Evolutionary conservation across 2,113 vertebrate genomes (phyloP).

Genomic region (Phoxinus phoxinus): DNA sequence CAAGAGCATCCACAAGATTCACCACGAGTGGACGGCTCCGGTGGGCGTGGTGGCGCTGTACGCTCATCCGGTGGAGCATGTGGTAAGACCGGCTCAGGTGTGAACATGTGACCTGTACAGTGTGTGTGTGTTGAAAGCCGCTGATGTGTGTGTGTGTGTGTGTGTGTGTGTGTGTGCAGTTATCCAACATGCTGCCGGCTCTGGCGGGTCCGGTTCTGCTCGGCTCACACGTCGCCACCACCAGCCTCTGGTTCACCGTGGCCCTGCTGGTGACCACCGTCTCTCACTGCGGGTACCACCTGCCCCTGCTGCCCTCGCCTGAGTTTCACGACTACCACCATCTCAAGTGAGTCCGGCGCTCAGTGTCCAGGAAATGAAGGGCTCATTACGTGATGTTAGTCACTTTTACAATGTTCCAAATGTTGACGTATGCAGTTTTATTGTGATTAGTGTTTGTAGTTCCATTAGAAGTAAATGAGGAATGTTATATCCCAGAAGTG

Average conservation of each 20-base stretch:
- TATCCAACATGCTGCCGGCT: conserved; percentile 86
- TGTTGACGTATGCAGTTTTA: too few relatives aligned
- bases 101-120: not conserved
- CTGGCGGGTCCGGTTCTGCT: conserved; percentile 81
- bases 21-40: conserved; percentile 96
- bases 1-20: conserved; percentile 90
- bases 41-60: conserved; percentile 84
- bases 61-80: conserved; percentile 88
- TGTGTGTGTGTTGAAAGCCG: not conserved
- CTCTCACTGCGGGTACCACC: conserved; percentile 93
- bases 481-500: too few relatives aligned
- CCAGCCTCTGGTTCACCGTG: conserved; percentile 83
- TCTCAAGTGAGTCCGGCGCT: conserved; percentile 80
- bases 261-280: conserved; percentile 82
- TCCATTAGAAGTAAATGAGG: too few relatives aligned
- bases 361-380: too few relatives aligned
- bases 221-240: conserved; percentile 84
- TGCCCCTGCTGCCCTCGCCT: conserved; percentile 90
- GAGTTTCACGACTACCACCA: conserved; percentile 98
- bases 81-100: conserved; percentile 73
- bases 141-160: not conserved
- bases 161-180: conserved; percentile 69
- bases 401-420: too few relatives aligned
- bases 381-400: too few relatives aligned
- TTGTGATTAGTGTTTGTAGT: too few relatives aligned